Percentiles rank a stretch among this genome's conserved stretches.
Evolutionary conservation across 2,797 vertebrate species (phyloP).

Genomic region (Phoeniculus purpureus): DNA sequence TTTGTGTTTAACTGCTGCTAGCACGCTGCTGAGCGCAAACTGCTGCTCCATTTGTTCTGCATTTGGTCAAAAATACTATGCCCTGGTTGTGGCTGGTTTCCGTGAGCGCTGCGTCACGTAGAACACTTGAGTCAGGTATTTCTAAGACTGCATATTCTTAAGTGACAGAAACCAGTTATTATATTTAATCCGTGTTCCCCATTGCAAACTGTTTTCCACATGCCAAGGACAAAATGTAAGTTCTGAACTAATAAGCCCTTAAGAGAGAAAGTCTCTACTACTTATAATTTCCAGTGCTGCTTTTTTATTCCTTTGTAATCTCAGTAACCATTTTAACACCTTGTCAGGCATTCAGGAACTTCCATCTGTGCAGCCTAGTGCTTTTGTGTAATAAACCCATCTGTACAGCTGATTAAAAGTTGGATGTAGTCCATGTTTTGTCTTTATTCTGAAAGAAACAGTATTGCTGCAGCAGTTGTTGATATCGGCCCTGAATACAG

Average conservation of each 20-base stretch:
- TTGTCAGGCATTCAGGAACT: constrained; percentile 83
- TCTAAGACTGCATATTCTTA: constrained; percentile 41
- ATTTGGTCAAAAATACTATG: constrained; percentile 55
- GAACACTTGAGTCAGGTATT: constrained; percentile 51
- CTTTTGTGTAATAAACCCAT: constrained; percentile 86
- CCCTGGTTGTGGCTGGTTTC: constrained; percentile 59
- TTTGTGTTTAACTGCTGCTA: constrained; percentile 7
- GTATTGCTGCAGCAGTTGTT: constrained; percentile 74
- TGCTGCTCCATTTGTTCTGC: constrained; percentile 32
- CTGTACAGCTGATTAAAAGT: constrained; percentile 85
- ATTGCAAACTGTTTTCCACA: constrained; percentile 57
- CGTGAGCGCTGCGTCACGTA: constrained; percentile 48
- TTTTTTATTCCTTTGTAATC: constrained; percentile 82
- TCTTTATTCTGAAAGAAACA: constrained; percentile 77
- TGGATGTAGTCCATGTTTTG: constrained; percentile 81
- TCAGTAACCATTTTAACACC: constrained; percentile 83
- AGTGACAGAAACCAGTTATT: constrained; percentile 51
- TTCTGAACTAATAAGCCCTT: constrained; percentile 76
- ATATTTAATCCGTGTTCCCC: constrained; percentile 22
- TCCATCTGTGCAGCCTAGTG: constrained; percentile 82
- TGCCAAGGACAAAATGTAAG: constrained; percentile 73
- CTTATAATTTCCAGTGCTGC: constrained; percentile 77
- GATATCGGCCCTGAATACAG: constrained; percentile 51
- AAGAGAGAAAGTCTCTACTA: constrained; percentile 71
- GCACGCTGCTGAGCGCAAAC: neutral